Conservation (phyloP, 2,113 vertebrate genomes). For the Pan paniscus region DNA sequence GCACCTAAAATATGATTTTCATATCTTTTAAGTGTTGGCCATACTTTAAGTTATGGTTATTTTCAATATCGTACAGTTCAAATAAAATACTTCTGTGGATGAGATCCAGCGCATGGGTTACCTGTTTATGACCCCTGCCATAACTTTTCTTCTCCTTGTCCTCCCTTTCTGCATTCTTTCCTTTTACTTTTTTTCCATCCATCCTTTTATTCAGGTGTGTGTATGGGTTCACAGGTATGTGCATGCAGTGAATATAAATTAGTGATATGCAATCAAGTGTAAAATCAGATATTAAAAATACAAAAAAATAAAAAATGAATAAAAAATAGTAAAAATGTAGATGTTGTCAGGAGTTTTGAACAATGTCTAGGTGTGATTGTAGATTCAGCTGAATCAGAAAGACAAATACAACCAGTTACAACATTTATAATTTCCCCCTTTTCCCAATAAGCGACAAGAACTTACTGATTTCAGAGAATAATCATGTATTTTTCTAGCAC, state of each 20-base stretch:
- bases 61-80: background rate
- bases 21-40: background rate
- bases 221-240: background rate
- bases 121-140: no score
- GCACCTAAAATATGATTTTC: background rate
- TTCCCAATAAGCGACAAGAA: rapidly evolving
- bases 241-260: background rate
- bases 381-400: background rate
- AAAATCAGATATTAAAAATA: background rate
- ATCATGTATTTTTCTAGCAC: background rate
- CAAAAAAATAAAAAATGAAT: background rate
- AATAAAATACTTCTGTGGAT: background rate
- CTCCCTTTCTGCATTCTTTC: background rate
- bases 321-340: background rate
- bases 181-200: background rate
- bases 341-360: background rate
- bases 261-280: background rate
- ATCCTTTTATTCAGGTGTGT: background rate
- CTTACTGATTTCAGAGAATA: background rate
- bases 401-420: background rate
- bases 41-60: background rate
- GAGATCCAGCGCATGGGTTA: background rate
- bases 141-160: background rate
- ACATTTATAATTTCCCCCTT: background rate
- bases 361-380: background rate